phyloP scores from a whole-genome alignment of 2,113 vertebrate genomes.

The Conger conger region DNA sequence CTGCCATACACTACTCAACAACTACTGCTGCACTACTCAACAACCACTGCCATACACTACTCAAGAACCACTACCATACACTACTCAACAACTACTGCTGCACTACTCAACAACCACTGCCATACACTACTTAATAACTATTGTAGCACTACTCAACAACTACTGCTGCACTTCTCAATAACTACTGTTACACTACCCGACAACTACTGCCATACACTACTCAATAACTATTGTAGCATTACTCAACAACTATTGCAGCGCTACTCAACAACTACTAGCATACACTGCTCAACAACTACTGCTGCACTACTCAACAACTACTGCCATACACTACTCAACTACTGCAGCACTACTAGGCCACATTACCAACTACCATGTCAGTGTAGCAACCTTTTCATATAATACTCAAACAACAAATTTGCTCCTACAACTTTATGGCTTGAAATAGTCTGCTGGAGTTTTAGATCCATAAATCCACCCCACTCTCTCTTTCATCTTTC shows the following conservation, averaged over 20 bases:
- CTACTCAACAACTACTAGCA: background rate
- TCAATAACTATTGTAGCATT: too few species aligned
- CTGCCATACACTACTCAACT: background rate
- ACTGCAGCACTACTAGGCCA: background rate
- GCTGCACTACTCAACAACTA: too few species aligned
- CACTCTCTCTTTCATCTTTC: constrained; percentile 35
- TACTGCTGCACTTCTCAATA: too few species aligned
- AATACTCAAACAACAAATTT: too few species aligned
- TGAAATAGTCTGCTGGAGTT: background rate
- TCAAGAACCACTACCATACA: too few species aligned
- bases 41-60: background rate
- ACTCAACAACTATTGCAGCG: too few species aligned
- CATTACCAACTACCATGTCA: background rate
- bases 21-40: too few species aligned
- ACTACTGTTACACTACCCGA: too few species aligned
- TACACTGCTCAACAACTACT: too few species aligned
- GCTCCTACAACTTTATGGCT: background rate
- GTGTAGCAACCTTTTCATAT: background rate
- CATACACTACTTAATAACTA: background rate
- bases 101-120: background rate
- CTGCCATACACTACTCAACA: too few species aligned
- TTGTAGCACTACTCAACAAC: background rate
- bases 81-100: background rate
- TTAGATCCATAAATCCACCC: background rate
- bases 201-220: too few species aligned